Percentiles rank a stretch among this genome's conserved stretches.
Conservation (phyloP, 2,888 invertebrate species). For the Rugalucina vietnamica region DNA sequence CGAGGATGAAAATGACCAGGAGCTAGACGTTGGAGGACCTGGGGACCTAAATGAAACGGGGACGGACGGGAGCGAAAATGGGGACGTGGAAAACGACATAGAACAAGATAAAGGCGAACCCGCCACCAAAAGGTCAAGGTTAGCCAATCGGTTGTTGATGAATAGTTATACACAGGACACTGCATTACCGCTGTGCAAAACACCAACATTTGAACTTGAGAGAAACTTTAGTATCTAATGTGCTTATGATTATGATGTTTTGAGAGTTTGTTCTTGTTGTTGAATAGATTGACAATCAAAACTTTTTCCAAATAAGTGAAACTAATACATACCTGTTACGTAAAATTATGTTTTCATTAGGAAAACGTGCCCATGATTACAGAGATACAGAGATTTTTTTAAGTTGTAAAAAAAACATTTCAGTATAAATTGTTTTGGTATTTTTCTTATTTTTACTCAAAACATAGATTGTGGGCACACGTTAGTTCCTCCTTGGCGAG, state of each 20-base stretch:
- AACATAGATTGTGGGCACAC: too few relatives aligned
- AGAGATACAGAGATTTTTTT: too few relatives aligned
- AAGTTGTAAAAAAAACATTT: too few relatives aligned
- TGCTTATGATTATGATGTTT: conserved; percentile 60
- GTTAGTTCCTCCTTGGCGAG: too few relatives aligned
- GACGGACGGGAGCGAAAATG: conserved; percentile 35
- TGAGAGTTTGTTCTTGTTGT: too few relatives aligned
- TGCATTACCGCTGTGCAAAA: conserved; percentile 86
- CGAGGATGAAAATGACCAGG: conserved; percentile 60
- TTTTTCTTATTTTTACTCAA: too few relatives aligned
- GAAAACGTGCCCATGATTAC: too few relatives aligned
- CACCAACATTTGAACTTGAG: conserved; percentile 57
- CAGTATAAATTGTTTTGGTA: too few relatives aligned
- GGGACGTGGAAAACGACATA: conserved; percentile 26
- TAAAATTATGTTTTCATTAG: too few relatives aligned
- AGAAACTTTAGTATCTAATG: conserved; percentile 65
- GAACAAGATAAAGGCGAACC: conserved; percentile 39
- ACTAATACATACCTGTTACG: too few relatives aligned
- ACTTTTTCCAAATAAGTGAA: too few relatives aligned
- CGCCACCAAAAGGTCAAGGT: conserved; percentile 26
- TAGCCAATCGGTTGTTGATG: conserved; percentile 38
- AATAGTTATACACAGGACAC: conserved; percentile 28
- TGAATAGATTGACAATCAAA: too few relatives aligned
- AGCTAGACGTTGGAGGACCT: conserved; percentile 28
- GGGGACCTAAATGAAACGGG: conserved; percentile 45